These are phyloP conservation scores for Timema cristinae DNA, from an alignment of 2,888 invertebrate genomes.

Conservation along the genomic window DNA sequence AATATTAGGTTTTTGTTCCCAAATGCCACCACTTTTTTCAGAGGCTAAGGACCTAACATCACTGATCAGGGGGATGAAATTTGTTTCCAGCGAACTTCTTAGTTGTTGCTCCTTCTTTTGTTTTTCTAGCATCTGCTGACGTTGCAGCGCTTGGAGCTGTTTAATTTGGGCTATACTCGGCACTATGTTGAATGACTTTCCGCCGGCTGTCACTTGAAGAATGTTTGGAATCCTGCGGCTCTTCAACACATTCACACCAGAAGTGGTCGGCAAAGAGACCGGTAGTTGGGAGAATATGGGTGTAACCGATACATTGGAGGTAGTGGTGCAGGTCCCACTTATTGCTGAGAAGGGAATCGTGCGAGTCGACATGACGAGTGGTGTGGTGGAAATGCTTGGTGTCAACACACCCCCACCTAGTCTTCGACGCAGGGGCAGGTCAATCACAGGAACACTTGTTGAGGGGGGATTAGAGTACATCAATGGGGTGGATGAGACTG, in stretches of 20 bases:
- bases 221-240: constrained; percentile 56
- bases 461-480: constrained; percentile 28
- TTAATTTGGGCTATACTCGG: constrained; percentile 19
- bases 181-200: constrained; percentile 59
- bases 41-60: constrained; percentile 41
- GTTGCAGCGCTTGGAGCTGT: constrained; percentile 43
- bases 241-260: background rate
- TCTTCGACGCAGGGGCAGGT: constrained; percentile 20
- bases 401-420: constrained; percentile 2
- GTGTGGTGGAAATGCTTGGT: constrained; percentile 9
- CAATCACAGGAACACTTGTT: constrained; percentile 26
- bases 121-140: constrained; percentile 8
- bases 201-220: constrained; percentile 71
- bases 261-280: background rate
- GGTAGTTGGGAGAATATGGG: constrained; percentile 15
- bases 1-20: constrained; percentile 18
- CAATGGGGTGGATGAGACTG: constrained; percentile 14
- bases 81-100: background rate
- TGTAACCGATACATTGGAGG: constrained; percentile 3
- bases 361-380: constrained; percentile 10
- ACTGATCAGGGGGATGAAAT: constrained; percentile 44
- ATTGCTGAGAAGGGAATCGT: constrained; percentile 1
- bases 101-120: background rate
- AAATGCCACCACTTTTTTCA: constrained; percentile 20
- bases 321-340: constrained; percentile 9